phyloP scores from a whole-genome alignment of 2,113 vertebrate genomes.

The Hyaena hyaena region DNA sequence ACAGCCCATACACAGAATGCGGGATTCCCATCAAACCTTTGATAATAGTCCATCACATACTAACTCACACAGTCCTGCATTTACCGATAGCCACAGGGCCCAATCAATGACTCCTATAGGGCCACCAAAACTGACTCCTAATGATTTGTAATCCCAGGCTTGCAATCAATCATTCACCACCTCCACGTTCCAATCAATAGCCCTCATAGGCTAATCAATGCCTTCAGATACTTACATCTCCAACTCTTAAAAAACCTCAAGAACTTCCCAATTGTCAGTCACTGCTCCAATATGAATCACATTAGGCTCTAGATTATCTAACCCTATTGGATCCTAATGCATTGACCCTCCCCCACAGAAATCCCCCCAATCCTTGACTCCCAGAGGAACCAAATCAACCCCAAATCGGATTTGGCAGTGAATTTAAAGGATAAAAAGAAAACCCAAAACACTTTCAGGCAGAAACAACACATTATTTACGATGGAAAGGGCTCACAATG shows the following conservation, averaged over 20 bases:
- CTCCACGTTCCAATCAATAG: not conserved
- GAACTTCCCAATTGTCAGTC: not conserved
- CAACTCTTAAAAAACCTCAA: slow-evolving; percentile 31
- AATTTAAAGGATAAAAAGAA: slow-evolving; percentile 35
- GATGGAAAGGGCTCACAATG: not conserved
- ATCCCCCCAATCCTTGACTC: not conserved
- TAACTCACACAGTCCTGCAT: not conserved
- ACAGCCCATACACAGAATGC: not conserved
- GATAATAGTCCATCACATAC: not conserved
- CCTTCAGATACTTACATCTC: not conserved
- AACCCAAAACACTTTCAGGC: not conserved
- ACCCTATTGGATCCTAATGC: not conserved
- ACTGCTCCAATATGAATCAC: not conserved
- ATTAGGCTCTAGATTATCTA: not conserved
- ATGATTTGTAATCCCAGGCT: not conserved
- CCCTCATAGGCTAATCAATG: not conserved
- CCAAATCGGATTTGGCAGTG: not conserved
- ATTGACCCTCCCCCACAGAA: not conserved
- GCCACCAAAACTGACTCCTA: not conserved
- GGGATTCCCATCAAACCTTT: not conserved
- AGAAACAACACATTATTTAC: not conserved
- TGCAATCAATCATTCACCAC: not conserved
- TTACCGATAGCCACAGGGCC: not conserved
- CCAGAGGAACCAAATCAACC: not conserved
- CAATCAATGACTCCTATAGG: not conserved